Evolutionary conservation across 64 coral and sea anemone genomes (phyloP).

Genomic region (Actinia tenebrosa): DNA sequence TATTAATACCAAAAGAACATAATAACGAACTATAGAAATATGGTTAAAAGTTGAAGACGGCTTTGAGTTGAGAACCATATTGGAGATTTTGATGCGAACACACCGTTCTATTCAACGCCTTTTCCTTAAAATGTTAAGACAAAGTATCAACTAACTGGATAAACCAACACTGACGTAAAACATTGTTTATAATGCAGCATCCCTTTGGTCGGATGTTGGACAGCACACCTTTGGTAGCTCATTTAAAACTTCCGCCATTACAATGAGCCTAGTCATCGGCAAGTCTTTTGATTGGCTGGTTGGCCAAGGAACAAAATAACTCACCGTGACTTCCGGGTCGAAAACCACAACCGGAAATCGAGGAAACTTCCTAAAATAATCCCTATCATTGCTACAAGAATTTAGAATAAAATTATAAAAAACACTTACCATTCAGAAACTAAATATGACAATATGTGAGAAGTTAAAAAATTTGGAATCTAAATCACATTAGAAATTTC

Average conservation of each 20-base stretch:
- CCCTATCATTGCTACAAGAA: neutral
- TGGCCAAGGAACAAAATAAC: constrained; percentile 12
- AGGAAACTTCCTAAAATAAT: neutral
- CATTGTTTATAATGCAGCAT: neutral
- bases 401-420: neutral
- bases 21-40: neutral
- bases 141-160: neutral
- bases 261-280: neutral
- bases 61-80: neutral
- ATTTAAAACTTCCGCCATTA: constrained; percentile 17
- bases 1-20: neutral
- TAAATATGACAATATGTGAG: neutral
- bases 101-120: neutral
- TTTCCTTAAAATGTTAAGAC: neutral
- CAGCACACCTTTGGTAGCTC: neutral
- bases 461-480: neutral
- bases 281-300: neutral
- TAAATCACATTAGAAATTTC: neutral
- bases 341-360: neutral
- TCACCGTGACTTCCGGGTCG: neutral
- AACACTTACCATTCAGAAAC: neutral
- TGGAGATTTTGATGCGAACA: neutral
- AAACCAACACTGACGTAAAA: neutral
- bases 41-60: neutral
- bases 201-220: neutral